These are phyloP conservation scores for Drosophila watanabei DNA, from an alignment of 1,140 invertebrate genomes.

Conservation along the genomic window DNA sequence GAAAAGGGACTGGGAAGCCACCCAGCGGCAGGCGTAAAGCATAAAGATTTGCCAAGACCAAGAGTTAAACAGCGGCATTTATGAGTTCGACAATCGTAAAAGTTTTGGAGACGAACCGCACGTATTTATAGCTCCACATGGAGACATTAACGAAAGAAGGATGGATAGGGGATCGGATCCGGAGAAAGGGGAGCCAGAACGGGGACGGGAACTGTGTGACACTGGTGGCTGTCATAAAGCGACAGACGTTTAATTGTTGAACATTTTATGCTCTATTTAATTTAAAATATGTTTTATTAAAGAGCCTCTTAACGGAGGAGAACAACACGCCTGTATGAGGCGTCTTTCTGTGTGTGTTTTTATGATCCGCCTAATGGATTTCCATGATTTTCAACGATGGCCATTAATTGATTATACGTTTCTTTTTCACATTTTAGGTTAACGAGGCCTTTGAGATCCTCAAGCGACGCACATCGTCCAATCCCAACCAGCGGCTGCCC, in stretches of 20 bases:
- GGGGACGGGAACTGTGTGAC: conserved; percentile 12
- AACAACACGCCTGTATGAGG: conserved; percentile 1
- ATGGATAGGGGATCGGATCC: background rate
- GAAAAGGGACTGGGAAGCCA: conserved; percentile 49
- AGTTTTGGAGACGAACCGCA: conserved; percentile 51
- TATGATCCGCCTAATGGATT: conserved; percentile 72
- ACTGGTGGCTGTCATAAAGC: conserved; percentile 58
- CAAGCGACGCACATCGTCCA: conserved; percentile 96
- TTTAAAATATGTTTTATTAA: conserved; percentile 84
- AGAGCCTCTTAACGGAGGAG: conserved; percentile 71
- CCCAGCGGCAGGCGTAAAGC: conserved; percentile 64
- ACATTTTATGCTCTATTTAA: conserved; percentile 81
- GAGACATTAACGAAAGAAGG: conserved; percentile 57
- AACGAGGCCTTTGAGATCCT: conserved; percentile 99
- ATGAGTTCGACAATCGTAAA: conserved; percentile 75
- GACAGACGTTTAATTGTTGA: conserved; percentile 77
- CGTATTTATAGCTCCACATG: conserved; percentile 77
- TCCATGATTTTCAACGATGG: conserved; percentile 70
- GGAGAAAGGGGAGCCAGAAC: background rate
- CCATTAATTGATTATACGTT: conserved; percentile 65
- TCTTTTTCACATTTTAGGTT: conserved; percentile 88
- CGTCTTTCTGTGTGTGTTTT: conserved; percentile 47
- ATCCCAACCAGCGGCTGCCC: conserved; percentile 97
- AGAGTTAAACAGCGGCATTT: conserved; percentile 64
- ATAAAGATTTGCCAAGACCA: conserved; percentile 73